phyloP scores from a whole-genome alignment of 1,140 invertebrate species.

The Rhagoletis pomonella region DNA sequence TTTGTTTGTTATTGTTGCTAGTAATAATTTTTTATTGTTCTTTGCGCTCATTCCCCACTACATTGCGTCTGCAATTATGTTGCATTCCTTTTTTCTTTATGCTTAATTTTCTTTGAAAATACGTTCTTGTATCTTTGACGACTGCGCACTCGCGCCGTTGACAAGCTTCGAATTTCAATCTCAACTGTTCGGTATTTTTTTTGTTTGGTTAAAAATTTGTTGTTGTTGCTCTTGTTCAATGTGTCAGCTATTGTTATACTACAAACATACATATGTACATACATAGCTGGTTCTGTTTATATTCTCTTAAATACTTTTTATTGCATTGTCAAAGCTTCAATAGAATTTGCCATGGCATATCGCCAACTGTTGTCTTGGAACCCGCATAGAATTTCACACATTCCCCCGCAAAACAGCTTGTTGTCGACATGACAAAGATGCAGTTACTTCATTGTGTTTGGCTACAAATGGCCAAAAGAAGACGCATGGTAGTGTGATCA shows the following conservation, averaged over 20 bases:
- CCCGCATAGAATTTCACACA: slow-evolving; percentile 47
- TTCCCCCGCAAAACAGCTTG: slow-evolving; percentile 31
- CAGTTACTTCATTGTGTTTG: background rate
- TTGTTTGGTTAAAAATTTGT: background rate
- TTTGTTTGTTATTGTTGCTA: background rate
- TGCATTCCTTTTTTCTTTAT: slow-evolving; percentile 27
- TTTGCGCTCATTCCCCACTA: no score
- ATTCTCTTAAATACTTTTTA: background rate
- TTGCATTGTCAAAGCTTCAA: slow-evolving; percentile 41
- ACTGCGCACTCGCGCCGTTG: slow-evolving; percentile 35
- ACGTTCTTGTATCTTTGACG: background rate
- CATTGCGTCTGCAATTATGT: slow-evolving; percentile 11
- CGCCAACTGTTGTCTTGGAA: slow-evolving; percentile 17
- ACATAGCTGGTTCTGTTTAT: background rate
- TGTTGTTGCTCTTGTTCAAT: background rate
- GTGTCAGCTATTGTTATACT: slow-evolving; percentile 40
- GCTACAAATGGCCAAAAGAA: slow-evolving; percentile 20
- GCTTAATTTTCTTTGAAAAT: slow-evolving; percentile 32
- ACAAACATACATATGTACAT: no score
- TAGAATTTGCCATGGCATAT: slow-evolving; percentile 46
- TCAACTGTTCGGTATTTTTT: background rate
- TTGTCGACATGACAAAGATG: slow-evolving; percentile 28
- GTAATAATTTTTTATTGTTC: background rate
- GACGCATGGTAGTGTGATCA: background rate
- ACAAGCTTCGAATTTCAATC: slow-evolving; percentile 43